Percentiles rank a stretch among this genome's conserved stretches.
phyloP scores from a whole-genome alignment of 2,113 vertebrate species.

The Bettongia penicillata region DNA sequence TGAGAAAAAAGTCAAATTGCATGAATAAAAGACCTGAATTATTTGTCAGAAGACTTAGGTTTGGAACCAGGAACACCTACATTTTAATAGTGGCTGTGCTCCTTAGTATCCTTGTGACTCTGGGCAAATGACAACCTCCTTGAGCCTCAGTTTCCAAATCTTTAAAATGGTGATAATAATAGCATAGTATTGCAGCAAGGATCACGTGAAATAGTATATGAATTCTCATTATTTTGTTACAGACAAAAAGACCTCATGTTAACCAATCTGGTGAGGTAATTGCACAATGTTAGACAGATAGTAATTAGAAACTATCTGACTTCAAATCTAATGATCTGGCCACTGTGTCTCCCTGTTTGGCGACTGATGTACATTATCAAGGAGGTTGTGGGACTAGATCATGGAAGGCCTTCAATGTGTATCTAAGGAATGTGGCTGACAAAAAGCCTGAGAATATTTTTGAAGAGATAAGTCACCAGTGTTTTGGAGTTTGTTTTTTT shows the following conservation, averaged over 20 bases:
- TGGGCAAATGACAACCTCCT: constrained; percentile 28
- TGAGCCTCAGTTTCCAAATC: constrained; percentile 36
- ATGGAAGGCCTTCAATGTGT: not conserved
- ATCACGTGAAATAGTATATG: constrained; percentile 22
- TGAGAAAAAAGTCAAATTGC: not conserved
- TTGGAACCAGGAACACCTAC: not conserved
- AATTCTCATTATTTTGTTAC: not conserved
- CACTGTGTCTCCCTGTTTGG: not conserved
- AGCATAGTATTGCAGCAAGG: not conserved
- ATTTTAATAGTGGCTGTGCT: not conserved
- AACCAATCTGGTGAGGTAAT: not conserved
- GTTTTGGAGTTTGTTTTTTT: no score
- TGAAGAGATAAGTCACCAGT: not conserved
- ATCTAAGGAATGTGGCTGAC: not conserved
- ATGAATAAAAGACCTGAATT: not conserved
- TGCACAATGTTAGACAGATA: not conserved
- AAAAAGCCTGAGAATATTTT: not conserved
- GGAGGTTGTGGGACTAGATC: not conserved
- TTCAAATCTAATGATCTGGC: not conserved
- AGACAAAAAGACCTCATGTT: not conserved
- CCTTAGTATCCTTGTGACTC: constrained; percentile 21
- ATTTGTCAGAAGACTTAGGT: not conserved
- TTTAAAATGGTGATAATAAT: constrained; percentile 8
- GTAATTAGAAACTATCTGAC: not conserved
- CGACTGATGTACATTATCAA: not conserved